Evolutionary conservation across 2,113 vertebrate species (phyloP).

Genomic region (Bubo bubo): DNA sequence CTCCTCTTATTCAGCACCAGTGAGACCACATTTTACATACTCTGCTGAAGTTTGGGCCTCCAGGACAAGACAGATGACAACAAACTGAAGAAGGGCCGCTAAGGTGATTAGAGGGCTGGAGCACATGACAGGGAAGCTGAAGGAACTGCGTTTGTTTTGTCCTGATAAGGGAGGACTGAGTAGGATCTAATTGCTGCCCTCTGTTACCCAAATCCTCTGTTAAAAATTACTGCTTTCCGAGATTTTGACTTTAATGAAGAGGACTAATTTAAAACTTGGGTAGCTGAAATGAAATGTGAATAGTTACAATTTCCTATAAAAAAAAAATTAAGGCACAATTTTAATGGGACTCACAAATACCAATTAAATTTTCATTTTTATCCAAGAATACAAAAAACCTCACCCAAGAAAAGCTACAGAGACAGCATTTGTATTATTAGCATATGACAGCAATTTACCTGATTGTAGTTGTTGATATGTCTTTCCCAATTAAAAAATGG

Average conservation of each 20-base stretch:
- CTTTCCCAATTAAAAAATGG: slow-evolving; percentile 86
- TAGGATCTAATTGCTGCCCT: not conserved
- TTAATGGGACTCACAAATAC: not conserved
- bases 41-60: not conserved
- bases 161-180: not conserved
- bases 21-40: not conserved
- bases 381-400: not conserved
- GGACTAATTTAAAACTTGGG: not conserved
- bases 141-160: not conserved
- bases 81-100: not conserved
- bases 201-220: not conserved
- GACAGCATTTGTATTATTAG: not conserved
- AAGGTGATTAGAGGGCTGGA: not conserved
- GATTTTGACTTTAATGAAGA: not conserved
- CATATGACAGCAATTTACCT: slow-evolving; percentile 74
- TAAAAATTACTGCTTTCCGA: not conserved
- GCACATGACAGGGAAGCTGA: not conserved
- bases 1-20: not conserved
- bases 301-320: not conserved
- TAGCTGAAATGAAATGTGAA: not conserved
- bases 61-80: not conserved
- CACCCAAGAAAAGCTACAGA: not conserved
- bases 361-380: not conserved
- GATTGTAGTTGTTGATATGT: slow-evolving; percentile 93
- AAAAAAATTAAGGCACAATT: not conserved